Evolutionary conservation across 1,140 invertebrate genomes (phyloP).

Genomic region (Brachionus calyciflorus): DNA sequence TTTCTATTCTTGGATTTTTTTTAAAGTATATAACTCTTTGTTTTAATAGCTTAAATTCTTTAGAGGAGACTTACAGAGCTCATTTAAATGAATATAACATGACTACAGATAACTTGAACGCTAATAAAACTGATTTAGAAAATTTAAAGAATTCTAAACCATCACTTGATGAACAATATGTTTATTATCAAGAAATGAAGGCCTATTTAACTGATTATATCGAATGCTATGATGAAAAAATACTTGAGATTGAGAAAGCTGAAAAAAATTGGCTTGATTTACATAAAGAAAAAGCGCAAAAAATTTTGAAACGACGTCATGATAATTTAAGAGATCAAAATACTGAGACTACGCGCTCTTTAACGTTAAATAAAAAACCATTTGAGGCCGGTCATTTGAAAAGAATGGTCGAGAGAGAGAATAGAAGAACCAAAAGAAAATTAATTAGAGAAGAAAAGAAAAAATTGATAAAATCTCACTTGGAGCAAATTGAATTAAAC

Average conservation of each 20-base stretch:
- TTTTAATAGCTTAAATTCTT: slow-evolving; percentile 62
- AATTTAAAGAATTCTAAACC: slow-evolving; percentile 67
- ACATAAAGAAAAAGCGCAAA: slow-evolving; percentile 70
- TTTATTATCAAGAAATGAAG: slow-evolving; percentile 89
- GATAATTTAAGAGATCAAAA: slow-evolving; percentile 89
- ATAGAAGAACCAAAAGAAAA: slow-evolving; percentile 63
- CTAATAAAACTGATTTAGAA: slow-evolving; percentile 67
- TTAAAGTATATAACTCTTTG: background rate
- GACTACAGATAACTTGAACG: slow-evolving; percentile 58
- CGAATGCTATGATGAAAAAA: slow-evolving; percentile 81
- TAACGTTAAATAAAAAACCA: slow-evolving; percentile 50
- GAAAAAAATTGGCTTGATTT: slow-evolving; percentile 66
- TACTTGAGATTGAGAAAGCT: slow-evolving; percentile 51
- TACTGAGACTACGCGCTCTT: slow-evolving; percentile 72
- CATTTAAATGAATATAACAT: slow-evolving; percentile 61
- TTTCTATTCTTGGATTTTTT: background rate
- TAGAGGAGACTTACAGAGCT: slow-evolving; percentile 66
- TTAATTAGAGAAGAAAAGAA: background rate
- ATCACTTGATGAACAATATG: slow-evolving; percentile 72
- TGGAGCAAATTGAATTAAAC: slow-evolving; percentile 57
- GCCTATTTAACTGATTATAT: slow-evolving; percentile 92
- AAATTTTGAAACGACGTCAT: slow-evolving; percentile 74
- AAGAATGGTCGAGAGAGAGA: slow-evolving; percentile 82
- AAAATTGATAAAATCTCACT: background rate
- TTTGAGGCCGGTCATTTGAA: slow-evolving; percentile 53